Conservation (phyloP, 2,113 vertebrate species). For the Tringa solitaria region DNA sequence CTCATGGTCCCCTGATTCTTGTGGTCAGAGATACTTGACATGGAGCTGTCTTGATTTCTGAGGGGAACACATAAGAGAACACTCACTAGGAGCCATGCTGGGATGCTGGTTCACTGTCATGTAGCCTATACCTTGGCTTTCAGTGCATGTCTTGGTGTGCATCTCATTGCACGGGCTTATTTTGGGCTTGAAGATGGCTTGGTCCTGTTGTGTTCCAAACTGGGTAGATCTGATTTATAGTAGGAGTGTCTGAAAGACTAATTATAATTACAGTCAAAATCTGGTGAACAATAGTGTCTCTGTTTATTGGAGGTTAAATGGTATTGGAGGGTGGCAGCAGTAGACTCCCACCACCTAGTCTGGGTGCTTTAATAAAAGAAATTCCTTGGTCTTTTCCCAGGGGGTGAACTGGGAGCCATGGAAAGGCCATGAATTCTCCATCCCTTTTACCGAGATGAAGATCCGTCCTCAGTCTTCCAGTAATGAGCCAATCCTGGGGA, state of each 20-base stretch:
- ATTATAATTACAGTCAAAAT: not conserved
- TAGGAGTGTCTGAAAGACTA: not conserved
- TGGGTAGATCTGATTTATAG: not conserved
- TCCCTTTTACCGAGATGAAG: slow-evolving; percentile 88
- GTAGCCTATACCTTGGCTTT: not conserved
- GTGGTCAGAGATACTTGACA: not conserved
- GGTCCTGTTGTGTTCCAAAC: not conserved
- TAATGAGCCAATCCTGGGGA: slow-evolving; percentile 32
- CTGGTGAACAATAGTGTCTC: not conserved
- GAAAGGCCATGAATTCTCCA: slow-evolving; percentile 88
- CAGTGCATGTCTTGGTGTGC: not conserved
- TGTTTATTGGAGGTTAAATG: not conserved
- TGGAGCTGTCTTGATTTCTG: not conserved
- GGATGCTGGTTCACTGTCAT: not conserved
- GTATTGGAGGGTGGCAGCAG: not conserved
- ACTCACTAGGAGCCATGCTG: not conserved
- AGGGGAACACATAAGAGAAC: not conserved
- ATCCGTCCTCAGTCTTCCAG: slow-evolving; percentile 73
- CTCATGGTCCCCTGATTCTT: not conserved
- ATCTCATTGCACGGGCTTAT: not conserved
- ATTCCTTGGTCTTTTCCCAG: slow-evolving; percentile 47
- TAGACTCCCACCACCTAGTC: not conserved
- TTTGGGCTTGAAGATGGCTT: not conserved
- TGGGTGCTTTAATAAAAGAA: not conserved
- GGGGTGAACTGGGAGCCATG: slow-evolving; percentile 90